A percentile compares a stretch with the other conserved stretches of the same genome.
These are phyloP conservation scores for Stichodactyla helianthus DNA, from an alignment of 64 coral and sea anemone species.

Conservation along the genomic window DNA sequence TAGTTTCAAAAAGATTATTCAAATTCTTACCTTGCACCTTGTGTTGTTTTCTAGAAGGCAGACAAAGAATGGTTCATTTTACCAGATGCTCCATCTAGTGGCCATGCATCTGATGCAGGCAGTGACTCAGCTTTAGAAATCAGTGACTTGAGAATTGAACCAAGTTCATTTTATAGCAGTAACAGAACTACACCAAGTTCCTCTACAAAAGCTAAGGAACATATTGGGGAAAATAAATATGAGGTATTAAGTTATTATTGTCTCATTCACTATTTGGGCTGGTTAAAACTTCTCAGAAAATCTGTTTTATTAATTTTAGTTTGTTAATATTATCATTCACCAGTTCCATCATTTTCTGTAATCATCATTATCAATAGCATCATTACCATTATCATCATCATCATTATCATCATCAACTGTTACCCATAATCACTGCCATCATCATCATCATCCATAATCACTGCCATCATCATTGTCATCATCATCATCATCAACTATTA, in stretches of 20 bases:
- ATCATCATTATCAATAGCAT: too few relatives aligned
- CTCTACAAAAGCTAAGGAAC: not conserved
- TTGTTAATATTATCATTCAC: too few relatives aligned
- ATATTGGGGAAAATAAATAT: not conserved
- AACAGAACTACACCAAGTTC: constrained; percentile 6
- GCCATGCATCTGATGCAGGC: constrained; percentile 14
- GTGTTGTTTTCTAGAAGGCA: not conserved
- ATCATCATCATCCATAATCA: too few relatives aligned
- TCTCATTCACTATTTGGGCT: not conserved
- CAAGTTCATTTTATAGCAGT: not conserved
- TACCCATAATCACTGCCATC: too few relatives aligned
- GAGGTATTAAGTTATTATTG: not conserved
- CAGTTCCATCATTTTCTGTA: too few relatives aligned
- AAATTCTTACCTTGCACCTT: not conserved
- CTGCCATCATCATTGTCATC: too few relatives aligned
- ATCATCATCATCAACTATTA: too few relatives aligned
- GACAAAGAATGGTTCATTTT: constrained; percentile 18
- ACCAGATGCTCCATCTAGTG: constrained; percentile 11
- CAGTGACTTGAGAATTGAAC: constrained; percentile 6
- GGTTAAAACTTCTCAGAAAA: too few relatives aligned
- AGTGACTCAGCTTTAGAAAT: constrained; percentile 16
- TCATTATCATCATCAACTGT: too few relatives aligned
- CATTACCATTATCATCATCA: too few relatives aligned
- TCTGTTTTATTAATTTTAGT: too few relatives aligned
- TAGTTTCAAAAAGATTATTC: too few relatives aligned